Base-by-base conservation (phyloP, 2,888 invertebrate genomes). In the Rhagium mordax region DNA sequence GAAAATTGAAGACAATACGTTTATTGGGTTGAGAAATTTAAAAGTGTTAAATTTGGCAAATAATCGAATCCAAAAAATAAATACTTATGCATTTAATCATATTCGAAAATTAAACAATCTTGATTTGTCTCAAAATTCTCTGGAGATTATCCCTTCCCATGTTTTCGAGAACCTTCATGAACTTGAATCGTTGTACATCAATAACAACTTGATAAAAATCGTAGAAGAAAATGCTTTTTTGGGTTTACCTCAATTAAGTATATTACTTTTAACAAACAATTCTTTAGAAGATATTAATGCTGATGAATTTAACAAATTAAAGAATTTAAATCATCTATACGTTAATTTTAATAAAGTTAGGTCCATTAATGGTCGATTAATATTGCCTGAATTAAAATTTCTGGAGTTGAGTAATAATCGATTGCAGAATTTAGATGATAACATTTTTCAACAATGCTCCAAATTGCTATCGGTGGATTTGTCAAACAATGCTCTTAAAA, bases 381-480 rank as follows among this genome's bases (percentile, higher is more conserved):
- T 18, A 7, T 16, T 70, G 6, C 53, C 64, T 3, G 21, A 70
- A 16, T 55, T 70, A 4, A 49, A 70, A 41, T 70, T 70, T 55
- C 47, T 64, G 27, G 55, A 64, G 18, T 5, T 70, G 5, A 55
- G 24, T 7, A 33, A 64, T 20, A 70, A 70, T 47, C 15, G 47
- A 16, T 47, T 70, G 8, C 29, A n/a, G 1, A n/a, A 20, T 3
- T 16, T 70, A 6, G 55, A 55, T 6, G 10, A 55, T 20, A 20
- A 62, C 7, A 27, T 64, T 21, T 57, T 70, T 16, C 21, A 49
- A 3, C 7, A 29, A 5, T 64, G 70, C 29, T 13, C 20, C 2
- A 47, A 64, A 16, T 55, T 70, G n/a, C n/a, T 57, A n/a, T 64
- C 70, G 1, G 20, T 70, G 8, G 70, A 70, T 53, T 47, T 70